These are phyloP conservation scores for Arbacia lixula DNA, from an alignment of 53 echinoderm and acorn worm species.

Conservation along the genomic window DNA sequence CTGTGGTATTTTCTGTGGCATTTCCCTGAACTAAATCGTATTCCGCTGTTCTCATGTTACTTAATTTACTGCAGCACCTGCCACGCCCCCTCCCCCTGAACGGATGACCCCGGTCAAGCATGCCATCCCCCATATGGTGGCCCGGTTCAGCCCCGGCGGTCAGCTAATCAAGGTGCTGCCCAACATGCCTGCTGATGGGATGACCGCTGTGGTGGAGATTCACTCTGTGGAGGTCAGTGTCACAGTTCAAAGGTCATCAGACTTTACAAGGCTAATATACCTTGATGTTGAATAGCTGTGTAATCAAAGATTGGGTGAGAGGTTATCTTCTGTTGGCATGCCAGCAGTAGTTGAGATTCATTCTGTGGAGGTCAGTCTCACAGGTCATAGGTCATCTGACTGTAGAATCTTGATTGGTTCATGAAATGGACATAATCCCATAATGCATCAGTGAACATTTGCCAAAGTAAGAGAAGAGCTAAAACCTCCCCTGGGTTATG, in stretches of 20 bases:
- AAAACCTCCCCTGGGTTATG: too few species aligned
- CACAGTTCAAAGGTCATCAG: not conserved
- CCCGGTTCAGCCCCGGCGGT: conserved; percentile 94
- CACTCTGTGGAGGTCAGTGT: conserved; percentile 85
- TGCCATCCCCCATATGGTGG: conserved; percentile 83
- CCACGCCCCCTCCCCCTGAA: conserved; percentile 78
- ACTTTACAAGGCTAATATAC: not conserved
- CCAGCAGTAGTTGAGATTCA: conserved; percentile 94
- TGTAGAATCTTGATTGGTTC: too few species aligned
- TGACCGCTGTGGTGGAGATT: conserved; percentile 90
- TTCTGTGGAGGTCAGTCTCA: conserved; percentile 84
- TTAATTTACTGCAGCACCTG: too few species aligned
- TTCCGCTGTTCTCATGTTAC: too few species aligned
- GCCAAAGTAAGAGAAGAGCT: too few species aligned
- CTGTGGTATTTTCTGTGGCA: too few species aligned
- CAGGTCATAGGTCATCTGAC: too few species aligned
- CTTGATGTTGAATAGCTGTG: too few species aligned
- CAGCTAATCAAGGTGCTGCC: conserved; percentile 96
- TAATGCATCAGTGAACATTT: too few species aligned
- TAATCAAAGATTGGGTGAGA: too few species aligned
- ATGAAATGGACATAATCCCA: too few species aligned
- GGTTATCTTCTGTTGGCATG: conserved; percentile 84
- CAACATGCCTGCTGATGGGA: conserved; percentile 86
- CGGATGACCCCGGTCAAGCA: conserved; percentile 87
- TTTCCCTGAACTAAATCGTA: too few species aligned